phyloP scores from a whole-genome alignment of 2,888 invertebrate genomes.

The Hecatera dysodea region DNA sequence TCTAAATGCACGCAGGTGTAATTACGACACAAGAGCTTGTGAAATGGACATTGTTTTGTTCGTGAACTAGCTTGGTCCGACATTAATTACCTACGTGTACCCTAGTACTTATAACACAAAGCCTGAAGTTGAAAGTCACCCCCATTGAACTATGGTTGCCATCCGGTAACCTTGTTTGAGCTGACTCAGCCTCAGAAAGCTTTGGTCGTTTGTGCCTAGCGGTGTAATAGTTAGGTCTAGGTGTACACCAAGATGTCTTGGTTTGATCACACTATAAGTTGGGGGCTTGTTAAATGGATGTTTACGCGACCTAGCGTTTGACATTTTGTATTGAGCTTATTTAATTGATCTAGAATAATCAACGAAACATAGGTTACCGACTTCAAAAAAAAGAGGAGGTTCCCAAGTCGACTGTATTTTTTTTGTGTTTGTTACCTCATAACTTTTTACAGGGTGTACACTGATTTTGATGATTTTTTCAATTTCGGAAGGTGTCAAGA shows the following conservation, averaged over 20 bases:
- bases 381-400: no score
- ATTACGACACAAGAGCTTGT: neutral
- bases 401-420: no score
- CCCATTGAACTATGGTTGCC: constrained; percentile 18
- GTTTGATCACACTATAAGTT: neutral
- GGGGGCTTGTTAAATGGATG: constrained; percentile 14
- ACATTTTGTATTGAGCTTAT: no score
- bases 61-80: neutral
- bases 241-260: constrained; percentile 3
- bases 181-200: constrained; percentile 30
- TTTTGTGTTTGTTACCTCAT: no score
- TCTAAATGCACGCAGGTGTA: constrained; percentile 8
- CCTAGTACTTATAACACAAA: constrained; percentile 16
- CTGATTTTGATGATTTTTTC: no score
- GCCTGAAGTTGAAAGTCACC: constrained; percentile 19
- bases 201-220: neutral
- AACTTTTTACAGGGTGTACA: no score
- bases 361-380: no score
- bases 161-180: constrained; percentile 32
- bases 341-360: no score
- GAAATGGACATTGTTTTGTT: constrained; percentile 8
- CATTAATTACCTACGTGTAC: neutral
- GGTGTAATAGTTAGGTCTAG: neutral
- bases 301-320: constrained; percentile 28
- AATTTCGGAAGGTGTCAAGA: no score